phyloP scores from a whole-genome alignment of 2,113 vertebrate genomes.

The Trematocara marginatum region DNA sequence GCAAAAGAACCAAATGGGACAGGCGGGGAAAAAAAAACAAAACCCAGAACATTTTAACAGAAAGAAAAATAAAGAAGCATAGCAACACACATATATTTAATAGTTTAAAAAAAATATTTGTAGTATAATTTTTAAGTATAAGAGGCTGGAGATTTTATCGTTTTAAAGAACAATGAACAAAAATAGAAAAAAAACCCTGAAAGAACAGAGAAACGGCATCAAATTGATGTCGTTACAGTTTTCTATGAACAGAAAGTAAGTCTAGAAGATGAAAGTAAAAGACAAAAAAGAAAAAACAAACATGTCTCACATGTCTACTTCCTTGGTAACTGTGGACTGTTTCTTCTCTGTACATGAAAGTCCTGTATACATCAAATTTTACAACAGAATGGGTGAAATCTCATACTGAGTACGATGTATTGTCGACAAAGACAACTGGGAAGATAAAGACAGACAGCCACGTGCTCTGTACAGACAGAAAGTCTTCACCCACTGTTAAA shows the following conservation, averaged over 20 bases:
- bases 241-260: neutral
- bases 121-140: neutral
- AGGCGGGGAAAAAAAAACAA: neutral
- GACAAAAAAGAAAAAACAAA: neutral
- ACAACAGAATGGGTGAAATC: neutral
- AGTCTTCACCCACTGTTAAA: neutral
- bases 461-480: neutral
- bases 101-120: neutral
- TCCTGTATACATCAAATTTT: neutral
- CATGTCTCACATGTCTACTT: neutral
- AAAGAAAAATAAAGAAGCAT: neutral
- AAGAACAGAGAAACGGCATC: no score
- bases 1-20: neutral
- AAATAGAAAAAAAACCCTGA: rapidly evolving
- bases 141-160: neutral
- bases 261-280: neutral
- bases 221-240: neutral
- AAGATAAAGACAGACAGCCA: neutral
- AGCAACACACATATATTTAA: neutral
- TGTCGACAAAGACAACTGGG: neutral
- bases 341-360: neutral
- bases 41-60: neutral
- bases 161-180: neutral
- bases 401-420: neutral
- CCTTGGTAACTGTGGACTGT: neutral